Evolutionary conservation across 2,797 vertebrate species (phyloP), one percentile per base, ranked within the genome.

Genomic region (Phrynocephalus vlangalii): DNA sequence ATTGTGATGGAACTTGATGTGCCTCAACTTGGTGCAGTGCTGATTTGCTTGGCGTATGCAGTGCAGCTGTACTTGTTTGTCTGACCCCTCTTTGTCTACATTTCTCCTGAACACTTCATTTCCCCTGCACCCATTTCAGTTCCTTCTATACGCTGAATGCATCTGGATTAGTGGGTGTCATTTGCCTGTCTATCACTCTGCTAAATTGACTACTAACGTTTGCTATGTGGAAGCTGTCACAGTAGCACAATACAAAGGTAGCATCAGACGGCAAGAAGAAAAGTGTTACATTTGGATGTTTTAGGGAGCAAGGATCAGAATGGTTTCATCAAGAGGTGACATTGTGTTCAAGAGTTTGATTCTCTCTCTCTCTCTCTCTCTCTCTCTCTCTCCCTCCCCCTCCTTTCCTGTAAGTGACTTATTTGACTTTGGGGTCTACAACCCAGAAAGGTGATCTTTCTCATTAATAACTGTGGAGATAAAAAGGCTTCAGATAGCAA

Each of bases 401-500:
- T 56, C 13, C 13, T 56, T 13, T 13, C 13, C 77, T 48, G 72
- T 10, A 5, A 0, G 0, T 81, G 83, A 81, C 44, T 85, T 70
- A 11, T 90, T 92, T 93, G 83, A 82, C 86, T 90, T 92, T 71
- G 79, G 70, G 52, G 6, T 85, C 48, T 84, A 84, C 63, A 28
- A 85, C n/a, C 72, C 30, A 93, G 60, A 63, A 92, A 79, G 93
- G 92, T 96, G 95, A 95, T 92, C 82, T 87, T 90, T 68, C 66
- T 95, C 84, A 81, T 94, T 95, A 95, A 92, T 91, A 94, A 91
- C 48, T 56, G 88, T 83, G 90, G 77, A 2, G 81, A 91, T 93
- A 92, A 94, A 94, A 93, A 91, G 76, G 82, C 88, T 92, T 52
- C 86, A 91, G 92, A 94, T 93, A 90, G 90, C 87, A 94, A 91